These are phyloP conservation scores for Caenorhabditis sp. DNA, from an alignment of 2,888 invertebrate species.

Conservation along the genomic window DNA sequence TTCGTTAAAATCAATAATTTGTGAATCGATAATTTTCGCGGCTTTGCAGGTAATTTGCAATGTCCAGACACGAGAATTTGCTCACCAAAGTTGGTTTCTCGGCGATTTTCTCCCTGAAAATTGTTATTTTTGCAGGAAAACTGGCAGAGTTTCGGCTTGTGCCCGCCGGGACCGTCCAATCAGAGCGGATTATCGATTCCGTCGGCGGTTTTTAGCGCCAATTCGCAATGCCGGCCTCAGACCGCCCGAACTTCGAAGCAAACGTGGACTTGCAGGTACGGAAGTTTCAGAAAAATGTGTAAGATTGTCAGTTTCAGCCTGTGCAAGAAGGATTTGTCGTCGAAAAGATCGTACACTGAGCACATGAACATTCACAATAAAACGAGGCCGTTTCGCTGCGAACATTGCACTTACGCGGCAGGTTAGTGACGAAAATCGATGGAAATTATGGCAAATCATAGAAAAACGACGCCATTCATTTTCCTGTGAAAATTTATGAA, in stretches of 20 bases:
- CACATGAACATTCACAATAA: slow-evolving; percentile 76
- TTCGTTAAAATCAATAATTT: not conserved
- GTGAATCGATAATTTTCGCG: not conserved
- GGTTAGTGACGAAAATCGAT: slow-evolving; percentile 61
- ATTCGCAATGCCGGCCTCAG: too few relatives aligned
- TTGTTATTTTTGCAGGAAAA: slow-evolving; percentile 25
- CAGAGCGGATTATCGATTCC: not conserved
- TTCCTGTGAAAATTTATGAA: not conserved
- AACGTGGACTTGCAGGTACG: slow-evolving; percentile 26
- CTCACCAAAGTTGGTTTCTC: slow-evolving; percentile 13
- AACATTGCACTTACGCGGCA: slow-evolving; percentile 77
- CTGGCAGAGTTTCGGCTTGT: slow-evolving; percentile 20
- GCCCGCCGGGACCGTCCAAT: slow-evolving; percentile 21
- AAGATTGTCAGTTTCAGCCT: slow-evolving; percentile 44
- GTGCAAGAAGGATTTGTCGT: slow-evolving; percentile 75
- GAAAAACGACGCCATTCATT: slow-evolving; percentile 20
- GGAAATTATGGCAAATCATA: not conserved
- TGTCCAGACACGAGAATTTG: slow-evolving; percentile 29
- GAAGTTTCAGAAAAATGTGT: not conserved
- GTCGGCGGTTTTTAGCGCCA: not conserved
- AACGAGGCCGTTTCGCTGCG: slow-evolving; percentile 74
- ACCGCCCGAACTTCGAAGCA: slow-evolving; percentile 18
- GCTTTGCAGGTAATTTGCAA: not conserved
- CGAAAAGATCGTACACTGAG: slow-evolving; percentile 77
- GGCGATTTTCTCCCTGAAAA: not conserved